These are phyloP conservation scores for Labeo calbasu DNA, from an alignment of 2,797 vertebrate genomes.

Conservation along the genomic window DNA sequence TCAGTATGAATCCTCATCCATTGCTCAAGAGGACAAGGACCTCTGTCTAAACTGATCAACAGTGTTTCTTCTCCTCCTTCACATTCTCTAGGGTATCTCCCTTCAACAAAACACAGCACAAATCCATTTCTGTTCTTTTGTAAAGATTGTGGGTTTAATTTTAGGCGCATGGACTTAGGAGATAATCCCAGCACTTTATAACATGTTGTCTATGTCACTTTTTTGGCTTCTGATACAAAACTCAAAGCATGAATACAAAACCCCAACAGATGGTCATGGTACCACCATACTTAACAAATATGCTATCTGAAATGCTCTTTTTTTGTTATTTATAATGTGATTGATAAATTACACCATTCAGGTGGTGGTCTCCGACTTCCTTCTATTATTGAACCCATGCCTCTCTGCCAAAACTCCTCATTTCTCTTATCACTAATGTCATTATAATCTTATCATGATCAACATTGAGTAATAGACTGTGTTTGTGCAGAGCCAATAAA, in stretches of 20 bases:
- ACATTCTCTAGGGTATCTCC: not conserved
- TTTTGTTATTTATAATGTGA: not conserved
- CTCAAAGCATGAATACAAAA: not conserved
- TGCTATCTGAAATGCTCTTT: not conserved
- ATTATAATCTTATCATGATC: conserved; percentile 31
- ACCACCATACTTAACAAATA: not conserved
- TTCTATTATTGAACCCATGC: not conserved
- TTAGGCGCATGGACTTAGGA: not conserved
- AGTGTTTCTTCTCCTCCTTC: conserved; percentile 1
- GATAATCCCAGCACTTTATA: not conserved
- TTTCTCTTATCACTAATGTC: conserved; percentile 1
- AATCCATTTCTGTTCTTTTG: no score
- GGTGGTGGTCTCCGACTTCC: no score
- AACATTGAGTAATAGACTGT: conserved; percentile 14
- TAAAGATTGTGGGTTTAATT: not conserved
- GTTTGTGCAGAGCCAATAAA: conserved; percentile 18
- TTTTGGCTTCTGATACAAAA: not conserved
- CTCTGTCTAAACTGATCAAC: conserved; percentile 3
- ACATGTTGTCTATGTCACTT: not conserved
- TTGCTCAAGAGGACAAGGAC: conserved; percentile 26
- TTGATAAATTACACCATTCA: not conserved
- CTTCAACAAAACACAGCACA: not conserved
- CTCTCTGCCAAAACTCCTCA: not conserved
- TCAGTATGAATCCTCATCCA: not conserved
- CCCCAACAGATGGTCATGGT: not conserved